Conservation (phyloP, 1,140 invertebrate species). For the Trachelipus rathkii region DNA sequence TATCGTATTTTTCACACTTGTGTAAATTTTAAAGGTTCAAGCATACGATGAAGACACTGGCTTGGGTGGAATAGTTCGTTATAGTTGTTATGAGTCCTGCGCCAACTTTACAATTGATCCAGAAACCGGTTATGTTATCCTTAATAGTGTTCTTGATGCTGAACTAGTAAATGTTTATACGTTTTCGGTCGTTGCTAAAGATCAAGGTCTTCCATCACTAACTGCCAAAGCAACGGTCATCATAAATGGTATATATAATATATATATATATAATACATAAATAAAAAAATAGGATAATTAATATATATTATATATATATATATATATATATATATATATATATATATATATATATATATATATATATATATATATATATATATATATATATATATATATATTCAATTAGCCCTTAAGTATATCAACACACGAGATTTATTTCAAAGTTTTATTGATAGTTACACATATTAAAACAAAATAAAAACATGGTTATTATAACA, state of each 20-base stretch:
- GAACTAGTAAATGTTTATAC: neutral
- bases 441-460: too few relatives aligned
- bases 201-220: neutral
- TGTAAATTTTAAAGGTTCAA: neutral
- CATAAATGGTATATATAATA: neutral
- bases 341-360: constrained; percentile 19
- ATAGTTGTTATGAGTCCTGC: neutral
- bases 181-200: neutral
- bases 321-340: constrained; percentile 17
- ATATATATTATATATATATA: constrained; percentile 11
- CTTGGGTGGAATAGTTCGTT: neutral
- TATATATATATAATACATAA: too few relatives aligned
- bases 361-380: constrained; percentile 20
- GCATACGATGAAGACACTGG: neutral
- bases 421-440: too few relatives aligned
- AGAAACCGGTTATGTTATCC: neutral
- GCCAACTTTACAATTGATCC: neutral
- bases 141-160: neutral
- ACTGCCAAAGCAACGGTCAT: neutral
- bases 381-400: neutral
- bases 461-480: too few relatives aligned
- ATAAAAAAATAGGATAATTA: too few relatives aligned
- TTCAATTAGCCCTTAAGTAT: too few relatives aligned
- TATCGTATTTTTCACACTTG: neutral
- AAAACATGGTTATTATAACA: too few relatives aligned